These are phyloP conservation scores for Sprattus sprattus DNA, from an alignment of 2,113 vertebrate genomes.

Conservation along the genomic window DNA sequence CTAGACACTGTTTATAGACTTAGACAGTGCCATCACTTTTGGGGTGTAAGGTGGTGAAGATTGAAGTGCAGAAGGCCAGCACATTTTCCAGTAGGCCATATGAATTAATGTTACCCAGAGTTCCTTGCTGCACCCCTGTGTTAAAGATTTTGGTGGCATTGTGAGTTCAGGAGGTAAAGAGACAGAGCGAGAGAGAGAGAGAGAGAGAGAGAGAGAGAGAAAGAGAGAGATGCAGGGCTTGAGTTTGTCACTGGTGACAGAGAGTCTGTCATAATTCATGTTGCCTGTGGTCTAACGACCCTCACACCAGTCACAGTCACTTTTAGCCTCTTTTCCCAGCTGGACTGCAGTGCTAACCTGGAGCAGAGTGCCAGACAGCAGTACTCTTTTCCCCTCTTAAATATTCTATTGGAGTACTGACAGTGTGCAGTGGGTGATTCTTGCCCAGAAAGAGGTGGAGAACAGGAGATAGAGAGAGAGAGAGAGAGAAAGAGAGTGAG, in stretches of 20 bases:
- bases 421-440: not conserved
- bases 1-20: not conserved
- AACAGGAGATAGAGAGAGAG: not conserved
- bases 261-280: slow-evolving; percentile 4
- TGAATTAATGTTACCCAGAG: not conserved
- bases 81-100: not conserved
- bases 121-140: no score
- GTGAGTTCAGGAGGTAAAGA: not conserved
- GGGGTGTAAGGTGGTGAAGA: not conserved
- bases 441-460: not conserved
- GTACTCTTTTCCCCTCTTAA: not conserved
- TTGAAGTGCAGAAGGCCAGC: not conserved
- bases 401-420: not conserved
- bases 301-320: not conserved
- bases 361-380: not conserved
- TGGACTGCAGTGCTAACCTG: not conserved
- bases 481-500: not conserved
- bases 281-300: not conserved
- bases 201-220: no score
- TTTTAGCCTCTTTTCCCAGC: not conserved
- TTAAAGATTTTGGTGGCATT: not conserved
- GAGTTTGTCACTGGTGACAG: not conserved
- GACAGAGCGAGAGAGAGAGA: no score
- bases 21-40: not conserved
- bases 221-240: not conserved